Conservation (phyloP, 2,888 invertebrate species). For the Ophioninae sp. region DNA sequence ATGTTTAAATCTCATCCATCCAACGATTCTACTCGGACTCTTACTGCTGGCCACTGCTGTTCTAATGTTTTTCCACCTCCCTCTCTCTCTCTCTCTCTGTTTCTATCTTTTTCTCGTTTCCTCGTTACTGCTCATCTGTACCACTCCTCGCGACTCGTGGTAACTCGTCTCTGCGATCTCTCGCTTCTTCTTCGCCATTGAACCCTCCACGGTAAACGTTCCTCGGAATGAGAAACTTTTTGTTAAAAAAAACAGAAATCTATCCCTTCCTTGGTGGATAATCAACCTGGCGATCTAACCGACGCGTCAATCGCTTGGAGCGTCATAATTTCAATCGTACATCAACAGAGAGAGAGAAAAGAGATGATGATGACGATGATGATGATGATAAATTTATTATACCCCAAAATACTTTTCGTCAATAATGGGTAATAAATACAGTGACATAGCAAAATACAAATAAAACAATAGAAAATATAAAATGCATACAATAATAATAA, state of each 20-base stretch:
- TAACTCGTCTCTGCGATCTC: constrained; percentile 16
- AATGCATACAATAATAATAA: too few species aligned
- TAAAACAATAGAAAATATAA: too few species aligned
- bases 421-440: too few species aligned
- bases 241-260: constrained; percentile 60
- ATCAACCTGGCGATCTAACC: constrained; percentile 58
- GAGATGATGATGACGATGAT: too few species aligned
- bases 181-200: constrained; percentile 41
- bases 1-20: constrained; percentile 73
- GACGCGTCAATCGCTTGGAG: constrained; percentile 34
- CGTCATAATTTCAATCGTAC: constrained; percentile 3
- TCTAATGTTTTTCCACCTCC: constrained; percentile 51
- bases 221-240: constrained; percentile 79
- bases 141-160: constrained; percentile 55
- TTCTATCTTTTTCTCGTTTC: constrained; percentile 47
- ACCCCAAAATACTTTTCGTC: too few species aligned
- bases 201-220: constrained; percentile 72
- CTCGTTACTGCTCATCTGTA: constrained; percentile 64
- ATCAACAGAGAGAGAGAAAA: not conserved
- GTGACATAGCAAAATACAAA: too few species aligned
- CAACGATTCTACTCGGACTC: constrained; percentile 66
- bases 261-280: constrained; percentile 75
- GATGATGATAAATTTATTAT: too few species aligned
- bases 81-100: constrained; percentile 33
- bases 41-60: constrained; percentile 52